phyloP scores from a whole-genome alignment of 2,888 invertebrate genomes.

The Clepsis dumicolana region DNA sequence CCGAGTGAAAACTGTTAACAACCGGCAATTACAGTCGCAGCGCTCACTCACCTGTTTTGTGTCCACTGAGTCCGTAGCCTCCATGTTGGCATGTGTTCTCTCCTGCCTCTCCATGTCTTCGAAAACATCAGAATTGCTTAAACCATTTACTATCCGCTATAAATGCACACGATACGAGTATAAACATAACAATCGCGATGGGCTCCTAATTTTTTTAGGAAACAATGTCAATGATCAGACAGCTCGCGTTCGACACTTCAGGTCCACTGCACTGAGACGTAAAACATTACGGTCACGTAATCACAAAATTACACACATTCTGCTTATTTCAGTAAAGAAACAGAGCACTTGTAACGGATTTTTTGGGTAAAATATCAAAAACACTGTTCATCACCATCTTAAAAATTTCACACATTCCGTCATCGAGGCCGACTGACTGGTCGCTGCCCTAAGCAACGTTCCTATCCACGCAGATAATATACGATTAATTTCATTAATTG shows the following conservation, averaged over 20 bases:
- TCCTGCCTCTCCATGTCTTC: constrained; percentile 81
- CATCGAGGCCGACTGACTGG: constrained; percentile 82
- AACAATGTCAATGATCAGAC: constrained; percentile 83
- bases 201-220: constrained; percentile 76
- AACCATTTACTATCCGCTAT: constrained; percentile 69
- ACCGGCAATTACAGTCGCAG: constrained; percentile 75
- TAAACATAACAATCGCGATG: constrained; percentile 83
- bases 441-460: constrained; percentile 75
- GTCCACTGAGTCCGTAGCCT: constrained; percentile 87
- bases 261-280: constrained; percentile 58
- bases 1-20: constrained; percentile 68
- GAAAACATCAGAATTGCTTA: constrained; percentile 83
- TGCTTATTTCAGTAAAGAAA: constrained; percentile 55
- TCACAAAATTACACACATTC: constrained; percentile 62
- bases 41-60: constrained; percentile 89
- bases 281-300: constrained; percentile 49
- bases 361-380: constrained; percentile 65
- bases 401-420: constrained; percentile 84
- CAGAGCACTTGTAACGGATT: constrained; percentile 62
- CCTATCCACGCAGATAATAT: constrained; percentile 57
- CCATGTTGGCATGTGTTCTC: constrained; percentile 86
- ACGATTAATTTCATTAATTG: background rate
- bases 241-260: constrained; percentile 72
- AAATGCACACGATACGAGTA: constrained; percentile 72
- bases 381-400: constrained; percentile 83